Evolutionary conservation across 2,888 invertebrate species (phyloP), one percentile per base, ranked within the genome.

Genomic region (Salticus scenicus): DNA sequence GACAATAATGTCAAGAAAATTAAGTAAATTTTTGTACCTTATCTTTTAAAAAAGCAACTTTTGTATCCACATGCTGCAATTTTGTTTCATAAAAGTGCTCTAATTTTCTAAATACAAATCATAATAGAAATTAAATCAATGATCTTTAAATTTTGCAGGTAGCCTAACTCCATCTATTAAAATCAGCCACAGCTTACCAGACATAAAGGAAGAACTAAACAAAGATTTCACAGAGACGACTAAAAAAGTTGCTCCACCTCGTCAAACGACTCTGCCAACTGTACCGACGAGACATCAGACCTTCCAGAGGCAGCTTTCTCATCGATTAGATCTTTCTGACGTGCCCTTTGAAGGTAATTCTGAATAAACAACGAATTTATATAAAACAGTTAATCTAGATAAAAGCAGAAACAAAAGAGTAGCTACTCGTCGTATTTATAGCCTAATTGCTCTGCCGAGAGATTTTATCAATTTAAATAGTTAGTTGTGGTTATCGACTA

Each of bases 201-300:
- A 95, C 89, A 92, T 95, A 70, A 94, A 94, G 89, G 95, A 94
- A 90, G 95, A 95, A 93, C 94, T 95, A 91, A 90, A 89, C 12
- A 78, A 87, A 24, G 78, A 87, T 24, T 72, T 66, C 69, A 70
- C 73, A 17, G 69, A 75, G 0, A 31, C n/a, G 1, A 78, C 82
- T 81, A 87, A 87, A 74, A 87, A 87, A 88, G 85, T 87, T 28
- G 83, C 81, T 31, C 85, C 73, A n/a, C 92, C 95, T 20, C 93
- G 96, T 10, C 96, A 96, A 92, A 95, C 95, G 0, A 96, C 96
- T 0, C 91, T 96, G 33, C 96, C 96, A 1, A 95, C 95, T 72
- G 95, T 96, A 5, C 95, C 96, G 7, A 95, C 94, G 66, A 93
- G 96, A 31, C 95, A 96, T 91, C 95, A 95, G 90, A 94, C 94